Conservation (phyloP, 2,113 vertebrate genomes). For the Zingel zingel region DNA sequence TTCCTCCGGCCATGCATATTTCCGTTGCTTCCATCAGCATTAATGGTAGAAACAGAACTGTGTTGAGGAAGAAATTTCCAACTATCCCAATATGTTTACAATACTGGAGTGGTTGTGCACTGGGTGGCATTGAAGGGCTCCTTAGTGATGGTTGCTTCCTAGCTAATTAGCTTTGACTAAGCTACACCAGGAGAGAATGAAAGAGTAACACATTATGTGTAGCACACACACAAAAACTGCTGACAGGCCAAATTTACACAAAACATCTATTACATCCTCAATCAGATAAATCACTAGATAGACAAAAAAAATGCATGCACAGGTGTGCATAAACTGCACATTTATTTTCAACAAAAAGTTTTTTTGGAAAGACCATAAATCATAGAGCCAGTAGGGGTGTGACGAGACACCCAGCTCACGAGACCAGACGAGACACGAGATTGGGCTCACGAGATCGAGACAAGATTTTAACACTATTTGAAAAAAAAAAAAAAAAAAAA, state of each 20-base stretch:
- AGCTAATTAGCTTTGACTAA: conserved; percentile 59
- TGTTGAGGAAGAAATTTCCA: not conserved
- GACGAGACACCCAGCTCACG: no score
- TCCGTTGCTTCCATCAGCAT: not conserved
- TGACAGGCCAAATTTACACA: conserved; percentile 34
- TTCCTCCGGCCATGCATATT: no score
- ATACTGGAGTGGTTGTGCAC: not conserved
- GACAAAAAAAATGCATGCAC: not conserved
- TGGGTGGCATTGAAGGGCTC: conserved; percentile 22
- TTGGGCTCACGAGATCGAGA: no score
- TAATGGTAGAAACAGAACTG: not conserved
- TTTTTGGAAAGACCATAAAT: no score
- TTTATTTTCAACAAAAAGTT: not conserved
- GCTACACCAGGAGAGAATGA: conserved; percentile 31
- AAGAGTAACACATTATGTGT: conserved; percentile 9
- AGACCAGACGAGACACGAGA: no score
- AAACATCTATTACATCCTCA: conserved; percentile 24
- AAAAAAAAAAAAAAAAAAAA: no score
- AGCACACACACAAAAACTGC: conserved; percentile 18
- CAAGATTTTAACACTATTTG: no score
- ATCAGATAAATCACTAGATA: conserved; percentile 16
- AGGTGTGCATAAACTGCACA: not conserved
- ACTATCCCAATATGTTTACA: conserved; percentile 27
- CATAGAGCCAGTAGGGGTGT: no score
- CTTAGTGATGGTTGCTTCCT: conserved; percentile 34